Conservation (phyloP, 2,113 vertebrate genomes). For the Prionailurus bengalensis region DNA sequence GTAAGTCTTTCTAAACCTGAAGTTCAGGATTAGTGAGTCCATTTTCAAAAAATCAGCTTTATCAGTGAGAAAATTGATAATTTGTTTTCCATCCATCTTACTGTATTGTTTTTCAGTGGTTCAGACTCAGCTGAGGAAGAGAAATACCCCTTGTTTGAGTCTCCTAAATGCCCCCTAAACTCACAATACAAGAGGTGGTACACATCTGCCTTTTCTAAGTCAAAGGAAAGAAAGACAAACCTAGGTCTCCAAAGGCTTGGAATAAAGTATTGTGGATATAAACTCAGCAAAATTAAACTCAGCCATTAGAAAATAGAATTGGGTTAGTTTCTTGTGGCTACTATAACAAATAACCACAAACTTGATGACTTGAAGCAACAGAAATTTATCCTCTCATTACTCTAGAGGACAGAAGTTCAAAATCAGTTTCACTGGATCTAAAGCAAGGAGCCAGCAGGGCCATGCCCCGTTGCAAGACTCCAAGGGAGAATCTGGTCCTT, state of each 20-base stretch:
- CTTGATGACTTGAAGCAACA: not conserved
- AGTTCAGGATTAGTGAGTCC: not conserved
- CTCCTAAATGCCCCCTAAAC: not conserved
- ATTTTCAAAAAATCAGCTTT: slow-evolving; percentile 5
- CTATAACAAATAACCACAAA: not conserved
- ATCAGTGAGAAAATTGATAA: not conserved
- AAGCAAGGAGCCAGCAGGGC: not conserved
- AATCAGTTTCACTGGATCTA: not conserved
- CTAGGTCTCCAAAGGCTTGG: not conserved
- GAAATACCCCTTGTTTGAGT: not conserved
- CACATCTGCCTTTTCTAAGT: not conserved
- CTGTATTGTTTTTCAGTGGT: not conserved
- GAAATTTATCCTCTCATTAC: not conserved
- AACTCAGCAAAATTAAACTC: not conserved
- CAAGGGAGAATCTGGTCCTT: not conserved
- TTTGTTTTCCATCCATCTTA: not conserved
- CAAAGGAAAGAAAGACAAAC: slow-evolving; percentile 6
- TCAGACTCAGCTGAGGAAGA: not conserved
- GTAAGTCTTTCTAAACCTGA: not conserved
- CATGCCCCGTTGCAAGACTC: not conserved
- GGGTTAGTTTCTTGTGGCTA: not conserved
- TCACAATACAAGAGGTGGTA: not conserved
- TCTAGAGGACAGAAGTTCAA: not conserved
- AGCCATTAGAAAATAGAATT: not conserved
- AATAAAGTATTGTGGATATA: not conserved